Percentiles rank a stretch among this genome's conserved stretches.
Conservation (phyloP, 2,797 vertebrate species). For the Nyctibius grandis region DNA sequence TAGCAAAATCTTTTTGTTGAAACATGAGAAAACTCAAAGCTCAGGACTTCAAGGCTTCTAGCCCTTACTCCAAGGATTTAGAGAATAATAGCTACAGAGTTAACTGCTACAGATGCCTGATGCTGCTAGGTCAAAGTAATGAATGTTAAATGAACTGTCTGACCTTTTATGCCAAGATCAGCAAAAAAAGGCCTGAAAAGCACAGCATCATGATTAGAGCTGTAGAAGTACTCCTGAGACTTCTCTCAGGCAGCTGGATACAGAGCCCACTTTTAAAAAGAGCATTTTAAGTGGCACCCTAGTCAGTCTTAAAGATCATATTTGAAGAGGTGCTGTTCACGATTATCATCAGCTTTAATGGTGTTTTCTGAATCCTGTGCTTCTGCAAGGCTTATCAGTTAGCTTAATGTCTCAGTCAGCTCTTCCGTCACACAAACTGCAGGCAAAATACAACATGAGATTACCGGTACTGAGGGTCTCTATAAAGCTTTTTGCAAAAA, state of each 20-base stretch:
- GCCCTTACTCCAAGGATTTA: background rate
- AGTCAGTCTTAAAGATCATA: conserved; percentile 4
- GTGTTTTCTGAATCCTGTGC: background rate
- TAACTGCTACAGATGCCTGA: background rate
- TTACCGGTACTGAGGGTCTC: background rate
- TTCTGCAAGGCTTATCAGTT: conserved; percentile 17
- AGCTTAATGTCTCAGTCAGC: background rate
- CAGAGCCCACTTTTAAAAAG: background rate
- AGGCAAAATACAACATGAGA: background rate
- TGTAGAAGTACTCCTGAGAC: background rate
- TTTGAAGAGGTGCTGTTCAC: conserved; percentile 15
- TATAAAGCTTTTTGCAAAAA: background rate
- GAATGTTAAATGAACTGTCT: conserved; percentile 1
- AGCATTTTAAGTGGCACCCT: background rate
- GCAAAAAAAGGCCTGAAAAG: conserved; percentile 10
- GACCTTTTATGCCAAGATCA: conserved; percentile 40
- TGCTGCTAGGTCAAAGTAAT: conserved; percentile 36
- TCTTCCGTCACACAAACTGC: background rate
- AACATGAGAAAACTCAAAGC: background rate
- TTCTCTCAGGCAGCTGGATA: background rate
- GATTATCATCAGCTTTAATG: conserved; percentile 8
- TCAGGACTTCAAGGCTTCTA: background rate
- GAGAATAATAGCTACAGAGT: background rate
- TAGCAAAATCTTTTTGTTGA: background rate
- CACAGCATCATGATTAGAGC: background rate